Percentiles rank a stretch among this genome's conserved stretches.
Conservation (phyloP, 2,113 vertebrate species). For the Passer domesticus region DNA sequence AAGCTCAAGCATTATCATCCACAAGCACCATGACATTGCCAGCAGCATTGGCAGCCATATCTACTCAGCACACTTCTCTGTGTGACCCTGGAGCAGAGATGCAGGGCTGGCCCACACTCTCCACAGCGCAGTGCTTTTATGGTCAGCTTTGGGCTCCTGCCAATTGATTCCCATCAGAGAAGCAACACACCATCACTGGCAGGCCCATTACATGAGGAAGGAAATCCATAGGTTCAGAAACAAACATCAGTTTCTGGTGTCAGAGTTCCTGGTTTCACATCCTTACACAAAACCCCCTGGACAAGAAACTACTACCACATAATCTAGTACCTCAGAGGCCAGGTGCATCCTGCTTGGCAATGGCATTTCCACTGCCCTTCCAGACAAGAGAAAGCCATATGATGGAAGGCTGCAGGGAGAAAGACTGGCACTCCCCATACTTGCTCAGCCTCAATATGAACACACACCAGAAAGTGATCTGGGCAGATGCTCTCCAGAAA, state of each 20-base stretch:
- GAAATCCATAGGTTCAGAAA: background rate
- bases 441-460: background rate
- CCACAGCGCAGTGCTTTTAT: background rate
- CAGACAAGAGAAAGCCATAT: background rate
- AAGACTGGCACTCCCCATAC: background rate
- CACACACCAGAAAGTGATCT: background rate
- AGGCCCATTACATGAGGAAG: background rate
- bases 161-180: background rate
- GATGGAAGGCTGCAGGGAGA: background rate
- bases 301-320: background rate
- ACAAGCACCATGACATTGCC: background rate
- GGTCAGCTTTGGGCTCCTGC: background rate
- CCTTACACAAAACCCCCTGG: background rate
- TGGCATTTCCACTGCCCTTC: background rate
- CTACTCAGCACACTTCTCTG: background rate
- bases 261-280: background rate
- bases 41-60: background rate
- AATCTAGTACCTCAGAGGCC: background rate
- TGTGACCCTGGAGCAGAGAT: background rate
- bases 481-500: background rate
- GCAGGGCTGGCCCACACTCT: background rate
- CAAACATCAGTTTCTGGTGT: background rate
- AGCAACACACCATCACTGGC: background rate
- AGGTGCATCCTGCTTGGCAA: background rate
- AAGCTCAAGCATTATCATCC: background rate